Conservation (phyloP, 1,140 invertebrate species). For the Cydia amplana region DNA sequence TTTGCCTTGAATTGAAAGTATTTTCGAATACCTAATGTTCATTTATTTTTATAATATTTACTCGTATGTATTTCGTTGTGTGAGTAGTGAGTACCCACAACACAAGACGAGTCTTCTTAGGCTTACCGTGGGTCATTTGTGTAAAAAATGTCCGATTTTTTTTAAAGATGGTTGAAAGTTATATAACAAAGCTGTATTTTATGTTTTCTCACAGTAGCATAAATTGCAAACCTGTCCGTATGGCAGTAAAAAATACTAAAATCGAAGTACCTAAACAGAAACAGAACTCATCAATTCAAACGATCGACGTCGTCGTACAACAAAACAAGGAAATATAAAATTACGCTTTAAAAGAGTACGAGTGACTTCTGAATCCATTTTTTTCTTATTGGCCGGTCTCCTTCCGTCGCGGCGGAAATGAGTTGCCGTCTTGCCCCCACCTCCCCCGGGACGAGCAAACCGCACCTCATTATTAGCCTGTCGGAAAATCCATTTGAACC, state of each 20-base stretch:
- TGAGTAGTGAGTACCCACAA: no score
- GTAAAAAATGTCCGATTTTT: no score
- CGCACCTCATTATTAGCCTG: slow-evolving; percentile 66
- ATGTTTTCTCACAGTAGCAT: no score
- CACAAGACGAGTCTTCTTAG: no score
- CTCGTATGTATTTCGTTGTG: no score
- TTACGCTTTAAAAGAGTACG: slow-evolving; percentile 53
- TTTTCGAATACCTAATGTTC: no score
- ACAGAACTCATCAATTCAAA: background rate
- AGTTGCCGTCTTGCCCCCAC: slow-evolving; percentile 49
- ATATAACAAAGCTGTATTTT: no score
- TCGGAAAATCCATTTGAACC: slow-evolving; percentile 55
- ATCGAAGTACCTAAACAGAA: no score
- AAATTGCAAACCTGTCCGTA: background rate
- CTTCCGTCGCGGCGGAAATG: slow-evolving; percentile 72
- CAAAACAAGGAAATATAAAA: slow-evolving; percentile 54
- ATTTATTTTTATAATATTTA: no score
- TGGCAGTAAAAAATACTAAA: background rate
- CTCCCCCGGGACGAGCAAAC: slow-evolving; percentile 53
- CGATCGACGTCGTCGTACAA: background rate
- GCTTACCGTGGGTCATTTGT: no score
- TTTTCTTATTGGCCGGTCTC: slow-evolving; percentile 65
- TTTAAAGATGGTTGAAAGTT: no score
- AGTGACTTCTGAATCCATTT: slow-evolving; percentile 67
- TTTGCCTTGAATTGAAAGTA: no score